These are phyloP conservation scores for Lasius platythorax DNA, from an alignment of 2,888 invertebrate genomes.

Conservation along the genomic window DNA sequence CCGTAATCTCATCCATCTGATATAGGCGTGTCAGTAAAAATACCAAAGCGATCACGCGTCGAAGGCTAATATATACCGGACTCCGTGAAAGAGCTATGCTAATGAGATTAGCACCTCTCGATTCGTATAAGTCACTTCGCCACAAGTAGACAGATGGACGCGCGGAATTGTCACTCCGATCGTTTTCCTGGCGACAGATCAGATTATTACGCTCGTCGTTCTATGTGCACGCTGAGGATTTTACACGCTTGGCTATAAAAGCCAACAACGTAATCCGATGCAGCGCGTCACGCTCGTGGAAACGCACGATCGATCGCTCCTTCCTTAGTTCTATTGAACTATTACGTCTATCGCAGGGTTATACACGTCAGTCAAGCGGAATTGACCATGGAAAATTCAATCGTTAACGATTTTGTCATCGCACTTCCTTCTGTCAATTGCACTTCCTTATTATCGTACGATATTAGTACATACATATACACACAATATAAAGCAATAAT, in stretches of 20 bases:
- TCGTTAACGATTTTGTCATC: background rate
- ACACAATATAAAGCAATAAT: background rate
- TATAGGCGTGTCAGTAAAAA: constrained; percentile 32
- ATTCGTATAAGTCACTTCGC: constrained; percentile 1
- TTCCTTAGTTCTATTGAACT: background rate
- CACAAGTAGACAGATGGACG: constrained; percentile 15
- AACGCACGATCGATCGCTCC: constrained; percentile 32
- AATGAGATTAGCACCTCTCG: constrained; percentile 64
- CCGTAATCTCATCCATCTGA: background rate
- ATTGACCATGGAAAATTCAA: constrained; percentile 23
- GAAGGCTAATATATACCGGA: background rate
- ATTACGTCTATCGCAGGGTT: background rate
- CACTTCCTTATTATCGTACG: background rate
- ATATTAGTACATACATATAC: background rate
- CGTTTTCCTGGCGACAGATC: constrained; percentile 29
- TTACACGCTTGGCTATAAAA: constrained; percentile 51
- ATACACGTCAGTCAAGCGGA: constrained; percentile 7
- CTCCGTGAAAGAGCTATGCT: constrained; percentile 52
- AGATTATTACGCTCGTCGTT: constrained; percentile 48
- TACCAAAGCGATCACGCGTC: constrained; percentile 39
- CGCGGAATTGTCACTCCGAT: constrained; percentile 37
- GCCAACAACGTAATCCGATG: constrained; percentile 31
- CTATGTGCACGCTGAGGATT: constrained; percentile 23
- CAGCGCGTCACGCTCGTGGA: constrained; percentile 36
- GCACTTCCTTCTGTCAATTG: too few relatives aligned